Evolutionary conservation across 2,888 invertebrate species (phyloP), one percentile per base, ranked within the genome.

Genomic region (Nudaria mundana): DNA sequence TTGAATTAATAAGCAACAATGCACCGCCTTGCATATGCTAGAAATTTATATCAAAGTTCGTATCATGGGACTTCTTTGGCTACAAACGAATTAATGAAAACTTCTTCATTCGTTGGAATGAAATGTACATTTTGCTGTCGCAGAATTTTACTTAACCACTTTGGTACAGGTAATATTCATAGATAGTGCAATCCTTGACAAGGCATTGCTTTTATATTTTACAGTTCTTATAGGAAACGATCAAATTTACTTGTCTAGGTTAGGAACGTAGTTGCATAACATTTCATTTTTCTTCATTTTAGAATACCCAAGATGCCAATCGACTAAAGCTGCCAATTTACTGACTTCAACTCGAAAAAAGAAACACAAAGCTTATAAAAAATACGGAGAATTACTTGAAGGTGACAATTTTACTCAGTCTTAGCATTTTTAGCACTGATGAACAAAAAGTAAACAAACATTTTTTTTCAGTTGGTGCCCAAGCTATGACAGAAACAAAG

Each of bases 341-440:
- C 52, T 81, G 16, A 75, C 68, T 56, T 66, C 80, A 4, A 58
- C 74, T 6, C 75, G 81, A 37, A 90, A 90, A 62, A 90, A 88
- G 56, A 78, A 80, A 48, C 78, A 83, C 48, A 90, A 87, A 64
- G 77, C 73, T 42, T 75, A 64, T 35, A 90, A 91, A 56, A 91
- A 91, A 66, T 93, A 91, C 80, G 91, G 92, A 6, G 94, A 94
- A 67, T 74, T 94, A 5, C 73, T 94, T 47, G 91, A 93, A 89
- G 93, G 94, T 94, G n/a, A 20, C 20, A 7, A 8, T 20, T n/a
- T 60, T 25, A 15, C 8, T 16, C 10, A 30, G 3, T 16, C 13
- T 30, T 15, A 8, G 8, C 14, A 8, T 8, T n/a, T 4, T 14
- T 15, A 8, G 1, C 12, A 11, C 3, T 2, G 12, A 11, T 10